Base-by-base conservation (phyloP, 2,797 vertebrate genomes). In the Acanthornis magna region DNA sequence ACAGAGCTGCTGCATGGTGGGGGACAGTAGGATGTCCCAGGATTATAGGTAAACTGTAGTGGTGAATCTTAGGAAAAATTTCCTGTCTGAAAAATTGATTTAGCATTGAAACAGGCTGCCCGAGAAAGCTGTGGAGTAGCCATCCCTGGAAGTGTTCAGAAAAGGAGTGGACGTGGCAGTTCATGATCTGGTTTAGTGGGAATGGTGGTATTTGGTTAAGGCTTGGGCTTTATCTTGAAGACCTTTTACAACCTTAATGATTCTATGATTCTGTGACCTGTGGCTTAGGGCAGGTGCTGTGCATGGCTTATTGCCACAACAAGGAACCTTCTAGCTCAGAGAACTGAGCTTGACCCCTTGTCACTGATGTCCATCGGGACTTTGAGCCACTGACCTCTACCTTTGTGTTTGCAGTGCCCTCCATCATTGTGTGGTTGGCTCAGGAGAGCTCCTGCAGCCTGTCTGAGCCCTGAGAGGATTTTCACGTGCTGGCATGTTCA, bases 391-490 rank as follows among this genome's bases (percentile, higher is more conserved):
- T 63, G 36, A n/a, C 29, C 23, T 14, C 47, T 17, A 40, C 25
- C 16, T 13, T 61, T 29, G 8, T 11, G 38, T 36, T 3, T 70
- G 23, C 42, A 58, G 14, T 26, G 85, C 40, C 70, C 27, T 68
- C 0, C 4, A 26, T 25, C 60, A 48, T 36, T 0, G 0, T 16
- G 15, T 5, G 1, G 5, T 18, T 55, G 57, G 38, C 57, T 65
- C 45, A n/a, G 30, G 19, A 54, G 50, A 42, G 5, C 14, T 75
- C 20, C 34, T 23, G 34, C 11, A 57, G 16, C 5, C 2, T 32
- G 6, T 34, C 14, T 73, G 51, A 83, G 27, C 29, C 43, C 62
- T 62, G 66, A 26, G 50, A 54, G 36, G 7, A 32, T 65, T 68
- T 72, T 7, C 12, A 0, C 7, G 2, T 62, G 14, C 27, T 88